Base-by-base conservation (phyloP, 2,888 invertebrate genomes). In the Leucoptera coffeella region DNA sequence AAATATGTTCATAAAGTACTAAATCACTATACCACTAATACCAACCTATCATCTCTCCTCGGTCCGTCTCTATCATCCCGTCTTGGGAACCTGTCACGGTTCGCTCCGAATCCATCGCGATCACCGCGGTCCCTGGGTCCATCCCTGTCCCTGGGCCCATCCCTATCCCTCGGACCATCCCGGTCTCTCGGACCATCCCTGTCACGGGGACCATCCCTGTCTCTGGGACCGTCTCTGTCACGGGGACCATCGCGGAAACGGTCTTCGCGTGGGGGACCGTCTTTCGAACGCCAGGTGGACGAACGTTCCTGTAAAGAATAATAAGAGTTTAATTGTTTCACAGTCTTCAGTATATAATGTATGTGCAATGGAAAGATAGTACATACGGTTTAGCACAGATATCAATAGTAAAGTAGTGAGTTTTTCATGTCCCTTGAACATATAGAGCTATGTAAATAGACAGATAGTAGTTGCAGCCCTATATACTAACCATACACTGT, bases 221-320 rank as follows among this genome's bases (percentile, higher is more conserved):
- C 41, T 12, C 17, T 17, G 33, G 40, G 36, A 19, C 33, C 26
- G 21, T 53, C 59, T 12, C 29, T 53, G 40, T 21, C 30, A 7
- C 33, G 13, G 10, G 52, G 48, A 6, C 42, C 44, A 22, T 52
- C 57, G 22, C 31, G 26, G 26, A 26, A 26, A 14, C 38, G 28
- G 22, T 39, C 44, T 13, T 41, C 42, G 12, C 43, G 41, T 5
- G 40, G 37, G n/a, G 30, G 29, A 28, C 62, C 65, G 34, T 65
- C 64, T 34, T 62, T 67, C 3, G 52, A 43, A 1, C 67, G 55
- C 67, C 67, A 67, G 0, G 56, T 38, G 0, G 60, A 50, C 1
- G 61, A 45, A 2, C 67, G 64, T 17, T 67, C 65, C 67, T 65
- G 40, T 14, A 15, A n/a, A 9, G 10, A 9, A 14, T n/a, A 14